Conservation (phyloP, 1,140 invertebrate species). For the Nasonia vitripennis region DNA sequence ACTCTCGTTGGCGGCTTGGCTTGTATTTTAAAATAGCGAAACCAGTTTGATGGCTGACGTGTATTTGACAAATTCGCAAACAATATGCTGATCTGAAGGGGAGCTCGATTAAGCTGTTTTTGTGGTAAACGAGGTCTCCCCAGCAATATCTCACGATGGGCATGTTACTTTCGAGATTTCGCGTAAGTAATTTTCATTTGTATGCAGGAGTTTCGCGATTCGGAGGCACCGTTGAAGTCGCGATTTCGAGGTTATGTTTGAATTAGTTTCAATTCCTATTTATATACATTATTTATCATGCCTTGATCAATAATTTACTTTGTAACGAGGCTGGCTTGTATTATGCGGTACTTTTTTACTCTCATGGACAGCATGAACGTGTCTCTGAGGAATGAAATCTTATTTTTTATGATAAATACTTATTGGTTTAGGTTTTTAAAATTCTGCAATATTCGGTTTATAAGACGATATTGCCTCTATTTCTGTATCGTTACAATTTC, state of each 20-base stretch:
- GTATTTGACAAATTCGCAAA: constrained; percentile 28
- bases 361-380: background rate
- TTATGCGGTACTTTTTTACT: background rate
- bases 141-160: constrained; percentile 63
- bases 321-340: background rate
- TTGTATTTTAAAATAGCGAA: background rate
- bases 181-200: constrained; percentile 63
- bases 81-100: constrained; percentile 21
- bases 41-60: constrained; percentile 10
- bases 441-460: background rate
- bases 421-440: background rate
- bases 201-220: constrained; percentile 2
- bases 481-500: constrained; percentile 5
- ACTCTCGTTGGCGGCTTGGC: background rate
- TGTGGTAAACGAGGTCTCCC: background rate
- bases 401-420: background rate
- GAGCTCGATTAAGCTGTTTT: background rate
- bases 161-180: constrained; percentile 71
- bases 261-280: constrained; percentile 36
- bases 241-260: constrained; percentile 31
- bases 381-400: background rate
- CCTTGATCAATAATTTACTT: constrained; percentile 35
- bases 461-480: background rate
- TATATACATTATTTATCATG: constrained; percentile 56
- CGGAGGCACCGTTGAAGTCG: background rate